Percentiles rank a stretch among this genome's conserved stretches.
These are phyloP conservation scores for Amphiprion percula DNA, from an alignment of 2,113 vertebrate genomes.

Conservation along the genomic window DNA sequence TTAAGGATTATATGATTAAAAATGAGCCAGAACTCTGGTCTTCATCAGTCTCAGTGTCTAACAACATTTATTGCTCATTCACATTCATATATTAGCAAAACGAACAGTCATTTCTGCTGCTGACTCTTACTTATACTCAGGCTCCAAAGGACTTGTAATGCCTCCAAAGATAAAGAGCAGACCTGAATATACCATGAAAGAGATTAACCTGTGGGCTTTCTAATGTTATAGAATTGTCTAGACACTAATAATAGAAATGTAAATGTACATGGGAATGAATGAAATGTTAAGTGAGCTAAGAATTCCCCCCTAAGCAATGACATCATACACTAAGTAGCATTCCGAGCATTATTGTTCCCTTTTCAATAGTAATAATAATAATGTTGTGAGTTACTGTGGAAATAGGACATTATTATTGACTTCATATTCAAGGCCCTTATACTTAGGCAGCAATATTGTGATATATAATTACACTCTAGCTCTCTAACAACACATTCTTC, in stretches of 20 bases:
- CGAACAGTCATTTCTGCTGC: not conserved
- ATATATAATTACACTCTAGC: not conserved
- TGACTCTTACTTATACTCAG: not conserved
- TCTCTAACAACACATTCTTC: conserved; percentile 1
- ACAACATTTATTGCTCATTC: not conserved
- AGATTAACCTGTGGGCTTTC: not conserved
- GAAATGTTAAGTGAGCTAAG: not conserved
- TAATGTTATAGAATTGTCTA: not conserved
- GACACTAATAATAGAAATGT: not conserved
- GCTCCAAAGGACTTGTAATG: not conserved
- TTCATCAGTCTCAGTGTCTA: not conserved
- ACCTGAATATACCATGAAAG: not conserved
- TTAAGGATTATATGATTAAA: not conserved
- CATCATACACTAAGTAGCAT: not conserved
- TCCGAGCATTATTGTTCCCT: not conserved
- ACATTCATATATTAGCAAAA: not conserved
- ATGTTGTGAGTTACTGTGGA: not conserved
- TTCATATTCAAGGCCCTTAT: not conserved
- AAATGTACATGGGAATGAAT: not conserved
- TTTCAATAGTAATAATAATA: too few relatives aligned
- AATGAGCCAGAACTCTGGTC: not conserved
- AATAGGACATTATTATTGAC: not conserved
- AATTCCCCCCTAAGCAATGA: not conserved
- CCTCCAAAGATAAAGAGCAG: not conserved
- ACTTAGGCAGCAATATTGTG: not conserved